A percentile compares a stretch with the other conserved stretches of the same genome.
Evolutionary conservation across 1,140 invertebrate species (phyloP).

Genomic region (Saccostrea glomerata): DNA sequence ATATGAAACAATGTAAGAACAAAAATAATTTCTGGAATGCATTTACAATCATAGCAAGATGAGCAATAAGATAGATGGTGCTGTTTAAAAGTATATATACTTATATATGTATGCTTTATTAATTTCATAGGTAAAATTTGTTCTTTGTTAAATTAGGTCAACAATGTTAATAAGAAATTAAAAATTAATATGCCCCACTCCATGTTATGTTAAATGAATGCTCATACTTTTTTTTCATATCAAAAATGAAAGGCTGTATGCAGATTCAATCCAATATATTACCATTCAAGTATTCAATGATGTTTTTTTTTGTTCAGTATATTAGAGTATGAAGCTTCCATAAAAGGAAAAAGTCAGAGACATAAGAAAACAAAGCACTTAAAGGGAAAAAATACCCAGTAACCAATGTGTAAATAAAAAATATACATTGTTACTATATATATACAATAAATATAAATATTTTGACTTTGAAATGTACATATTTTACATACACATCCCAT

Average conservation of each 20-base stretch:
- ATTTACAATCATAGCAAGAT: not conserved
- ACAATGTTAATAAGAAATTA: too few species aligned
- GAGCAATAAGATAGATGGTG: not conserved
- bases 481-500: not conserved
- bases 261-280: too few species aligned
- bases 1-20: constrained; percentile 13
- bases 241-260: too few species aligned
- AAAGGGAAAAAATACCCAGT: not conserved
- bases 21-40: constrained; percentile 15
- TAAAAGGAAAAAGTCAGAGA: not conserved
- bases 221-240: too few species aligned
- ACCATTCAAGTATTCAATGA: too few species aligned
- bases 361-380: not conserved
- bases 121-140: not conserved
- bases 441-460: not conserved
- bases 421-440: not conserved
- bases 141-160: too few species aligned
- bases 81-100: too few species aligned
- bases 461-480: not conserved
- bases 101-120: not conserved
- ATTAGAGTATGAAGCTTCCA: not conserved
- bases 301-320: too few species aligned
- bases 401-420: not conserved
- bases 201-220: too few species aligned
- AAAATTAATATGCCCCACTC: too few species aligned